Conservation (phyloP, 2,888 invertebrate genomes). For the Liodrosophila aerea region DNA sequence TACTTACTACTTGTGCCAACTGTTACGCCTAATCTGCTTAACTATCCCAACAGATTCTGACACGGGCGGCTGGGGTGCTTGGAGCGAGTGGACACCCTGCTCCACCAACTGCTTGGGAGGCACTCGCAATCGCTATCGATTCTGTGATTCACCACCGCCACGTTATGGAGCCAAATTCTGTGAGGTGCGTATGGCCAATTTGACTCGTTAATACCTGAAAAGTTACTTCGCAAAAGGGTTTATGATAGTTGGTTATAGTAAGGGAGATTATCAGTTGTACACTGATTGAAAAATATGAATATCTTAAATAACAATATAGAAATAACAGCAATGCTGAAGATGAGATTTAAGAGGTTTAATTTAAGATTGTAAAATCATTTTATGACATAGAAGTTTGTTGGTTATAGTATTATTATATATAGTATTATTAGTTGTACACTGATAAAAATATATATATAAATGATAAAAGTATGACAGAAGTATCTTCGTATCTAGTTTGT, state of each 20-base stretch:
- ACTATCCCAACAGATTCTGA: slow-evolving; percentile 85
- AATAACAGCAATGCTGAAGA: too few relatives aligned
- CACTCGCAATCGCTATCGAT: slow-evolving; percentile 91
- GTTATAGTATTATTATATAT: too few relatives aligned
- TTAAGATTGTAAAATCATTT: too few relatives aligned
- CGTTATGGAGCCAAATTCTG: slow-evolving; percentile 94
- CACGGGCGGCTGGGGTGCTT: slow-evolving; percentile 89
- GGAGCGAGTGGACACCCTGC: slow-evolving; percentile 94
- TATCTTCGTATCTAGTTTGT: too few relatives aligned
- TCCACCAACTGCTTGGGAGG: slow-evolving; percentile 90
- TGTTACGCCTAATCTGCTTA: slow-evolving; percentile 18
- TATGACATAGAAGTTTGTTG: too few relatives aligned
- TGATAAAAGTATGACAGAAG: too few relatives aligned
- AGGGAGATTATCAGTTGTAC: too few relatives aligned
- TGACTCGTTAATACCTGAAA: background rate
- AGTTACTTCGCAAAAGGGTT: background rate
- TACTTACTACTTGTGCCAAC: background rate
- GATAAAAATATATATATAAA: too few relatives aligned
- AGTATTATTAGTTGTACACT: too few relatives aligned
- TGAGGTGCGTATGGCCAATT: slow-evolving; percentile 85
- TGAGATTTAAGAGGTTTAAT: too few relatives aligned
- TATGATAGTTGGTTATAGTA: background rate
- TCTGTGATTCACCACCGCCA: slow-evolving; percentile 94
- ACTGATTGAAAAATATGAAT: too few relatives aligned
- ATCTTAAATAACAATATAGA: too few relatives aligned